phyloP scores from a whole-genome alignment of 2,797 vertebrate species.

The Apodemus agrarius region DNA sequence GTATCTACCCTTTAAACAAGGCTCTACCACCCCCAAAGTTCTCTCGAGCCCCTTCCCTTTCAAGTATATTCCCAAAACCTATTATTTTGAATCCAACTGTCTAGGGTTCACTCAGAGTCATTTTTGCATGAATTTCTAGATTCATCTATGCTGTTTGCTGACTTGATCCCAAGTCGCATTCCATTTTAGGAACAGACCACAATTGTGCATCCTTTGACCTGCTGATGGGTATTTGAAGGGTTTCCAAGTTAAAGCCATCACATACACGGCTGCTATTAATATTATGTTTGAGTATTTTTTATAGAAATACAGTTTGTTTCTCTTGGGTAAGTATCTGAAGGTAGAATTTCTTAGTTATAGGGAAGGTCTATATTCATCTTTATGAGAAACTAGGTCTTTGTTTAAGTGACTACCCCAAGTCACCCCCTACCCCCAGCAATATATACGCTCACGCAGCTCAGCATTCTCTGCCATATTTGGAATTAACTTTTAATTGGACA shows the following conservation, averaged over 20 bases:
- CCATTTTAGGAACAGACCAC: background rate
- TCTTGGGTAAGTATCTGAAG: background rate
- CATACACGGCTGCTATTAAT: background rate
- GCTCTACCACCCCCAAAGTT: background rate
- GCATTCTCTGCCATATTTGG: background rate
- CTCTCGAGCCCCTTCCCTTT: background rate
- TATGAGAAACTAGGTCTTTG: background rate
- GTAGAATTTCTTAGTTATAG: background rate
- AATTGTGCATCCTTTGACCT: background rate
- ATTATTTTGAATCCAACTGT: background rate
- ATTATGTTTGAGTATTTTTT: background rate
- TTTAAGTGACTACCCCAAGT: background rate
- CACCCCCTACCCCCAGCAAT: background rate
- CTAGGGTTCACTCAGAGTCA: background rate
- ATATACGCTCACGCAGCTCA: background rate
- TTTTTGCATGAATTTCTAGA: background rate
- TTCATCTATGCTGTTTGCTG: background rate
- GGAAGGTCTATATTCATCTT: background rate
- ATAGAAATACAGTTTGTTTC: slow-evolving; percentile 6
- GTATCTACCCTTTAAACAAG: background rate
- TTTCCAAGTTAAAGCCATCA: background rate
- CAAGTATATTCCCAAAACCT: background rate
- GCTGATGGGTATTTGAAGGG: background rate
- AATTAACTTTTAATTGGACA: background rate
- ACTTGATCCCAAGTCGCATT: background rate